Evolutionary conservation across 2,797 vertebrate genomes (phyloP), one percentile per base, ranked within the genome.

Genomic region (Pygocentrus nattereri): DNA sequence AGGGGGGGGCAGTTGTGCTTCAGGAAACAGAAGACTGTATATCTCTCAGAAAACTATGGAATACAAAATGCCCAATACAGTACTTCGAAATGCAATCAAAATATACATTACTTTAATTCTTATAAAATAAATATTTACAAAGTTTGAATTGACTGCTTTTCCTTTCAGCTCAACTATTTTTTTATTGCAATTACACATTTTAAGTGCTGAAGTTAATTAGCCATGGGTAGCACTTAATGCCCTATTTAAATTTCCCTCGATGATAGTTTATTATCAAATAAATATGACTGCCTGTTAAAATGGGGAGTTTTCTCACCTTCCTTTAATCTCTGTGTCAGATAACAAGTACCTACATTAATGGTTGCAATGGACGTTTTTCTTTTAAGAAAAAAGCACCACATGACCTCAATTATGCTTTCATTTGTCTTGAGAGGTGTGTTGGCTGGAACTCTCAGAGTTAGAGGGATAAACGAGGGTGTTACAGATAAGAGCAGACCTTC

Each of bases 401-500:
- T 78, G 82, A 80, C 71, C 79, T 79, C 50, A 65, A 78, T 72
- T 64, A 77, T 76, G 76, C 56, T 73, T 80, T 82, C 34, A 72
- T 84, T 82, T 79, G 59, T 81, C 72, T 82, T 78, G 50, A 79
- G 59, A 49, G 68, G 77, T 79, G 68, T 50, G 44, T 77, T 84
- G 67, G 65, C 67, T 76, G 76, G 77, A 72, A 38, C 41, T 77
- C 23, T 79, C 58, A 75, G 84, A 79, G 67, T 71, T 64, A 49
- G 15, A 58, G 38, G 52, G 80, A 52, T 73, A 61, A 80, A 84
- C 76, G 77, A 68, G 16, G 31, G 77, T 84, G 68, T 67, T 82
- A 56, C 61, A 86, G 87, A 90, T 89, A 89, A 88, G 84, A 84
- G 80, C 47, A 76, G 80, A 78, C 80, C 79, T 73, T 85, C 27